A percentile compares a stretch with the other conserved stretches of the same genome.
Conservation (phyloP, 2,797 vertebrate genomes). For the Champsocephalus esox region DNA sequence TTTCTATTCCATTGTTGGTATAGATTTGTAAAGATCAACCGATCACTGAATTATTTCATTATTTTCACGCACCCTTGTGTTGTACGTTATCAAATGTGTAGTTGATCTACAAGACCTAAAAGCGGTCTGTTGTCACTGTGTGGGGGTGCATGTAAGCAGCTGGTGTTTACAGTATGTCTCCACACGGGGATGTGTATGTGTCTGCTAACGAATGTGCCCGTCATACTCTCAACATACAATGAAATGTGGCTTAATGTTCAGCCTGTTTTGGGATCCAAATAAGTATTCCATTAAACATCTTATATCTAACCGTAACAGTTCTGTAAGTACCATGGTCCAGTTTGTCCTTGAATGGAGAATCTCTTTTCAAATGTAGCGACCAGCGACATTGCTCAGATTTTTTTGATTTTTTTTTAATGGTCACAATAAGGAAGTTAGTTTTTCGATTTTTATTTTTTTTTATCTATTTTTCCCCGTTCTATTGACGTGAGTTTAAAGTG, state of each 20-base stretch:
- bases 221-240: not conserved
- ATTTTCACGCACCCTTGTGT: no score
- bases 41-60: no score
- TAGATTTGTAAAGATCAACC: no score
- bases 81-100: no score
- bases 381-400: no score
- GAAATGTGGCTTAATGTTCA: not conserved
- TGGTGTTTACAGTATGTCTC: not conserved
- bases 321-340: not conserved
- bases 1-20: no score
- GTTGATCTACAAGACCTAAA: no score
- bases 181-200: not conserved
- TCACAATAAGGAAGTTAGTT: not conserved
- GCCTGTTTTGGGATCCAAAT: not conserved
- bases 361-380: not conserved
- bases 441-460: no score
- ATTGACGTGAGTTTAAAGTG: not conserved
- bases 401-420: not conserved
- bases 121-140: not conserved
- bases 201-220: conserved; percentile 1
- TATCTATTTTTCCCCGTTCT: not conserved
- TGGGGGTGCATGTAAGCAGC: not conserved
- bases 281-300: not conserved
- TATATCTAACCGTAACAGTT: not conserved
- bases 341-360: not conserved